Conservation (phyloP, 2,888 invertebrate species). For the Orthosia incerta region DNA sequence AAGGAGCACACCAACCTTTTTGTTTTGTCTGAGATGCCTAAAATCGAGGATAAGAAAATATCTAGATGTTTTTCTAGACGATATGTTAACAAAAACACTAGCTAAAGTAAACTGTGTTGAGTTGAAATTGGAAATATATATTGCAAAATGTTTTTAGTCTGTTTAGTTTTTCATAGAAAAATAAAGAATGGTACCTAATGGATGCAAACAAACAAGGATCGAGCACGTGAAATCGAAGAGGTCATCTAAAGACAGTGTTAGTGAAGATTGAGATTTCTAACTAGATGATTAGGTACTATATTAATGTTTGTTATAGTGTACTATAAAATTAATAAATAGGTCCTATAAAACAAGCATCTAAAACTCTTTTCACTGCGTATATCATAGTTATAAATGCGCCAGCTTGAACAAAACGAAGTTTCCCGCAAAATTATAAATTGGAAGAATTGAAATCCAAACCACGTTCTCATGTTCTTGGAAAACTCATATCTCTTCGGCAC, state of each 20-base stretch:
- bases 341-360: neutral
- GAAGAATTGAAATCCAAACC: constrained; percentile 32
- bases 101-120: constrained; percentile 17
- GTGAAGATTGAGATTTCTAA: neutral
- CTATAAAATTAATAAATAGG: no score
- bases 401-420: constrained; percentile 9
- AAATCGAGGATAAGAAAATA: constrained; percentile 43
- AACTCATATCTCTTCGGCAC: constrained; percentile 45
- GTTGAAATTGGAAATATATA: constrained; percentile 15
- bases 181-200: neutral
- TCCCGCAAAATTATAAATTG: constrained; percentile 30
- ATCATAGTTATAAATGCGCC: neutral
- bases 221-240: neutral
- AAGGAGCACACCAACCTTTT: constrained; percentile 36
- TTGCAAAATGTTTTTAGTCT: constrained; percentile 28
- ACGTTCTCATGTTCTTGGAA: constrained; percentile 40
- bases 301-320: no score
- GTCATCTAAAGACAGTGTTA: neutral
- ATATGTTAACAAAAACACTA: constrained; percentile 27
- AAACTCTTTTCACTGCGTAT: neutral
- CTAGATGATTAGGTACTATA: no score
- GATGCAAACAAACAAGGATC: neutral
- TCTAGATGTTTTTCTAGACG: constrained; percentile 32
- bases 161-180: neutral
- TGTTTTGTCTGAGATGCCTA: constrained; percentile 38